phyloP scores from a whole-genome alignment of 2,888 invertebrate genomes.

The Paralinhomoeus sp. region DNA sequence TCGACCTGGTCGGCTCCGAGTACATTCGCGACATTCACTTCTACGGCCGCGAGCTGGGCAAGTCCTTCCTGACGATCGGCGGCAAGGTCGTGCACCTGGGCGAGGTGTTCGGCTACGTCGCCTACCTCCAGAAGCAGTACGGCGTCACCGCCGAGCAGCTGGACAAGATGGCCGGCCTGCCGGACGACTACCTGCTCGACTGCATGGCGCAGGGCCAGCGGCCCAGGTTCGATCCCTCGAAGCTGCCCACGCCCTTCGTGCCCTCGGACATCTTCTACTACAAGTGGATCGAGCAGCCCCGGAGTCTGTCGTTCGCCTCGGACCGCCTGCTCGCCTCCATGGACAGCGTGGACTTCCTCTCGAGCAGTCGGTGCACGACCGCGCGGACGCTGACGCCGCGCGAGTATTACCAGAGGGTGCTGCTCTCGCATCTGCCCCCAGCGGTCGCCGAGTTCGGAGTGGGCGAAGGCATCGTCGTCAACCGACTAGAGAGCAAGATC shows the following conservation, averaged over 20 bases:
- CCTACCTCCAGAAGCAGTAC: constrained; percentile 25
- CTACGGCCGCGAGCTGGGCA: constrained; percentile 23
- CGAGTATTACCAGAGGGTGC: constrained; percentile 20
- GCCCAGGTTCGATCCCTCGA: not conserved
- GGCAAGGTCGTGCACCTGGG: constrained; percentile 25
- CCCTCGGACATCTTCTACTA: constrained; percentile 25
- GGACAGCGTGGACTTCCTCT: constrained; percentile 20
- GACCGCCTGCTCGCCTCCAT: constrained; percentile 21
- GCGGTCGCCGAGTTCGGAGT: no score
- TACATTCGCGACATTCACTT: constrained; percentile 26
- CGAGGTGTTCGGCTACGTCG: constrained; percentile 25
- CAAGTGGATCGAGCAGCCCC: constrained; percentile 25
- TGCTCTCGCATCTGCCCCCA: constrained; percentile 14
- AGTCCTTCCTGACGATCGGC: constrained; percentile 22
- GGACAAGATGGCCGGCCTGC: constrained; percentile 22
- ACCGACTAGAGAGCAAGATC: no score
- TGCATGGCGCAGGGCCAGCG: constrained; percentile 16
- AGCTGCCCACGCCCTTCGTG: constrained; percentile 15
- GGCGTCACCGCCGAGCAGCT: constrained; percentile 24
- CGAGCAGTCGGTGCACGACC: constrained; percentile 14
- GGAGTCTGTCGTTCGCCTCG: constrained; percentile 21
- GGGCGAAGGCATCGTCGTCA: no score
- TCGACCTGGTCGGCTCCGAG: constrained; percentile 19
- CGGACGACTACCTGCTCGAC: constrained; percentile 24
- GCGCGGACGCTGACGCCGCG: constrained; percentile 22